A percentile compares a stretch with the other conserved stretches of the same genome.
Evolutionary conservation across 2,888 invertebrate genomes (phyloP).

Genomic region (Lydus trimaculatus): DNA sequence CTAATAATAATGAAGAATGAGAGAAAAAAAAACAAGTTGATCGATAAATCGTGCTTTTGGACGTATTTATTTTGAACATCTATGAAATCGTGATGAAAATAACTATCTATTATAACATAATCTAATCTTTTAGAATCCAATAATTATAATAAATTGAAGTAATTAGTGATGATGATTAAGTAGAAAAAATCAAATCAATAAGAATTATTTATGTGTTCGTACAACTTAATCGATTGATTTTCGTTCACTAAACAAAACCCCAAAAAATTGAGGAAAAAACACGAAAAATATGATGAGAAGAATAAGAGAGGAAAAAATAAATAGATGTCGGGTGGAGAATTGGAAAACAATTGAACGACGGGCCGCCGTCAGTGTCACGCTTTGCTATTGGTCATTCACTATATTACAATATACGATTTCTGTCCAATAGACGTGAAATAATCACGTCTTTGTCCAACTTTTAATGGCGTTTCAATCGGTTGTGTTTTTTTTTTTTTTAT

Average conservation of each 20-base stretch:
- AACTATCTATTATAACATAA: conserved; percentile 33
- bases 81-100: conserved; percentile 41
- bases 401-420: conserved; percentile 8
- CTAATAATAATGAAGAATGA: conserved; percentile 17
- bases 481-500: neutral
- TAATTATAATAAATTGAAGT: conserved; percentile 33
- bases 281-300: no score
- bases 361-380: conserved; percentile 2
- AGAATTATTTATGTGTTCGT: conserved; percentile 20
- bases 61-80: conserved; percentile 35
- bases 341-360: conserved; percentile 3
- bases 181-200: conserved; percentile 18
- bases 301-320: neutral
- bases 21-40: conserved; percentile 15
- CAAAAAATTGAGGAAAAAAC: no score
- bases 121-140: conserved; percentile 23
- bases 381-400: conserved; percentile 1
- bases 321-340: neutral
- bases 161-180: conserved; percentile 29
- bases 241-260: neutral
- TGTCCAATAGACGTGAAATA: conserved; percentile 6
- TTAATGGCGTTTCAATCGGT: conserved; percentile 3
- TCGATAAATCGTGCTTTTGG: conserved; percentile 31
- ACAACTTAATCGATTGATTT: conserved; percentile 7
- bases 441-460: conserved; percentile 9